Percentiles rank a stretch among this genome's conserved stretches.
phyloP scores from a whole-genome alignment of 2,888 invertebrate genomes.

The Chrysina gloriosa region DNA sequence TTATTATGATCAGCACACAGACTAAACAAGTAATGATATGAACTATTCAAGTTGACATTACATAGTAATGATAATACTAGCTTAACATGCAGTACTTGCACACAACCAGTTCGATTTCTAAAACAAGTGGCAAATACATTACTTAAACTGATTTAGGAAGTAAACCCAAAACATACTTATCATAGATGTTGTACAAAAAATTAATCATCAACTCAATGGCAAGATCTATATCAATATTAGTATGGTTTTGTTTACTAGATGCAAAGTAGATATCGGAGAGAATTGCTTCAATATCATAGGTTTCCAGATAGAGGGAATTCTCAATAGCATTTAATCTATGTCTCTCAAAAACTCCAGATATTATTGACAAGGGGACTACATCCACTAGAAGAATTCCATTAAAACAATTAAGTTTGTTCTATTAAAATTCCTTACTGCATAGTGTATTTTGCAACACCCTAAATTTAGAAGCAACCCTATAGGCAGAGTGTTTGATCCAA shows the following conservation, averaged over 20 bases:
- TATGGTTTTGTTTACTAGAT: conserved; percentile 74
- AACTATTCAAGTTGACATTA: conserved; percentile 72
- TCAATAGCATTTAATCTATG: conserved; percentile 78
- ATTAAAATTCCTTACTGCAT: conserved; percentile 69
- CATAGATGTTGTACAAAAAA: conserved; percentile 76
- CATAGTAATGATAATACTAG: conserved; percentile 75
- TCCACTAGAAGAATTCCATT: conserved; percentile 58
- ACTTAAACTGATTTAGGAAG: conserved; percentile 49
- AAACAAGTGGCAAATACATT: conserved; percentile 51
- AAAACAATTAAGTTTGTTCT: not conserved
- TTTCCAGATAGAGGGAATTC: conserved; percentile 74
- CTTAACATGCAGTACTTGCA: conserved; percentile 77
- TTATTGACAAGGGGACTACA: conserved; percentile 65
- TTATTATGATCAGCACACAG: conserved; percentile 82
- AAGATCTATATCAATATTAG: conserved; percentile 72
- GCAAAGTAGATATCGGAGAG: conserved; percentile 81
- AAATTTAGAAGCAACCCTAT: conserved; percentile 81
- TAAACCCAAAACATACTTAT: conserved; percentile 67
- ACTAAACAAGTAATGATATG: conserved; percentile 75
- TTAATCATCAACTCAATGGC: conserved; percentile 74
- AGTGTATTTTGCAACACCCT: conserved; percentile 72
- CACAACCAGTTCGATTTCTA: conserved; percentile 72
- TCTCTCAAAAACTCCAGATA: conserved; percentile 77
- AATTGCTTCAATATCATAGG: conserved; percentile 77
- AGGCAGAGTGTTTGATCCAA: conserved; percentile 79